These are phyloP conservation scores for Berghia stephanieae DNA, from an alignment of 1,140 invertebrate genomes.

Conservation along the genomic window DNA sequence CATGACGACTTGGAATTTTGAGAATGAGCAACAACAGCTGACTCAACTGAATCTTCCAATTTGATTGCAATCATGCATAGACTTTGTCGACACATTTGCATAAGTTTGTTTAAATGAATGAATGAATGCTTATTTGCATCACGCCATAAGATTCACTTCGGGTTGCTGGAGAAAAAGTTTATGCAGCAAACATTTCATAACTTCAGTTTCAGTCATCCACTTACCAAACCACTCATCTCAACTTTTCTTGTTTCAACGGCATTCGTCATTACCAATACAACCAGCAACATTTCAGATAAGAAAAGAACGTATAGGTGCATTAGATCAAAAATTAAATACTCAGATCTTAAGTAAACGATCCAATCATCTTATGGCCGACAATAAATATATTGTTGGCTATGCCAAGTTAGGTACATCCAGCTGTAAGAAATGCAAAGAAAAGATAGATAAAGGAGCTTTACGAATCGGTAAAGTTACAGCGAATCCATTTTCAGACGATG, in stretches of 20 bases:
- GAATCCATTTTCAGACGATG: conserved; percentile 79
- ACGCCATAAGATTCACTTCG: too few relatives aligned
- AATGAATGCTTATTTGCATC: too few relatives aligned
- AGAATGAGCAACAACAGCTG: too few relatives aligned
- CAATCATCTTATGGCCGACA: conserved; percentile 62
- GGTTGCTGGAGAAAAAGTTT: too few relatives aligned
- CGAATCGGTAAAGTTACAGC: conserved; percentile 78
- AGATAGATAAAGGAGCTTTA: conserved; percentile 78
- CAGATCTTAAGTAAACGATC: too few relatives aligned
- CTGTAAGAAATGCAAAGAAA: conserved; percentile 88
- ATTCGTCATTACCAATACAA: neutral
- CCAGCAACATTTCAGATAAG: neutral
- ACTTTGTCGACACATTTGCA: too few relatives aligned
- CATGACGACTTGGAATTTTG: too few relatives aligned
- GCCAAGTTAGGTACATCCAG: conserved; percentile 81
- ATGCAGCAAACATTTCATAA: neutral
- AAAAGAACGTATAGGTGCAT: too few relatives aligned
- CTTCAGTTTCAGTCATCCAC: neutral
- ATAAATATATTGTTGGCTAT: conserved; percentile 73
- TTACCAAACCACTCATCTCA: neutral
- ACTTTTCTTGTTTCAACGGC: neutral
- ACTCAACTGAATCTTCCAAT: too few relatives aligned
- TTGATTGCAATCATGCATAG: too few relatives aligned
- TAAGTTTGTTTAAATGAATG: too few relatives aligned
- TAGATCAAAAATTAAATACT: too few relatives aligned